Percentiles rank a stretch among this genome's conserved stretches.
Evolutionary conservation across 2,888 invertebrate species (phyloP).

Genomic region (Limnephilus lunatus): DNA sequence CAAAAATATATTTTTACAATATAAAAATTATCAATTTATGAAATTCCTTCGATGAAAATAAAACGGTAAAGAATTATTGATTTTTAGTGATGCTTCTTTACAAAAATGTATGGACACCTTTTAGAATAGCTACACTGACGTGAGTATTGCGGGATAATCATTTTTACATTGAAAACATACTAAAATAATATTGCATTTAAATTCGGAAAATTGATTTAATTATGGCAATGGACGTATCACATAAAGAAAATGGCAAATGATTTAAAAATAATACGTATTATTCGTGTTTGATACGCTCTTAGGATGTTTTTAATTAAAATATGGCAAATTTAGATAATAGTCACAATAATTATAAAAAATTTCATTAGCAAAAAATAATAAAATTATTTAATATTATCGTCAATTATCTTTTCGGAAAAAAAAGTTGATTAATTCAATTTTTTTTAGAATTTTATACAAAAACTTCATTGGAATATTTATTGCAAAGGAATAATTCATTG

Average conservation of each 20-base stretch:
- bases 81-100: not conserved
- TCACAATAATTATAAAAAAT: not conserved
- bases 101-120: not conserved
- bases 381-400: not conserved
- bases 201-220: slow-evolving; percentile 15
- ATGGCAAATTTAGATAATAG: not conserved
- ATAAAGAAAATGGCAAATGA: slow-evolving; percentile 11
- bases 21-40: slow-evolving; percentile 12
- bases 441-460: not conserved
- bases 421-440: not conserved
- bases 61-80: not conserved
- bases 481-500: not conserved
- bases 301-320: not conserved
- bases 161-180: not conserved
- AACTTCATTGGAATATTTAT: not conserved
- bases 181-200: not conserved
- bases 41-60: slow-evolving; percentile 2
- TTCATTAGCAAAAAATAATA: not conserved
- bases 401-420: not conserved
- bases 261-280: slow-evolving; percentile 19
- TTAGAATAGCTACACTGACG: not conserved
- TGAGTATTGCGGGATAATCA: too few relatives aligned
- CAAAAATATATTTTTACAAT: slow-evolving; percentile 13
- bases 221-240: slow-evolving; percentile 28
- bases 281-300: not conserved